Base-by-base conservation (phyloP, 2,797 vertebrate species). In the Natrix natrix region DNA sequence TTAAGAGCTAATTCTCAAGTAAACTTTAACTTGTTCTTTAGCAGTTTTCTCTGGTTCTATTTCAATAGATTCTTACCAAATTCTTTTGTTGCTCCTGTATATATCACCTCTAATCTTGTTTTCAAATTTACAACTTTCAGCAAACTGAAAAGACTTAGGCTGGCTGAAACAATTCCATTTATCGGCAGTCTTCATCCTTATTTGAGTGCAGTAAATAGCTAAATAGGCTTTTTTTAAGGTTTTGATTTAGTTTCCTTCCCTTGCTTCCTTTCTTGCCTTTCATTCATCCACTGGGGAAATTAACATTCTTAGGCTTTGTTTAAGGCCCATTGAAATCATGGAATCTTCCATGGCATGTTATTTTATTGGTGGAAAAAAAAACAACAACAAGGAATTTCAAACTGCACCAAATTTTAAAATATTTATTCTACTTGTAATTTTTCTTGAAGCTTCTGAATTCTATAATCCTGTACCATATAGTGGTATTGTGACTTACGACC, bases 51-150 rank as follows among this genome's bases (percentile, higher is more conserved):
- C 66, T 92, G 52, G 55, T 17, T 94, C 8, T 90, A 0, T 90
- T 57, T 88, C 8, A 93, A 92, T 17, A 88, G 55, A 89, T 93
- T 24, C 90, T 92, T 93, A 63, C 69, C 90, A 92, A 93, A 91
- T 61, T 87, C 32, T 24, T n/a, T 56, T 54, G 60, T 92, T 69
- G 5, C 13, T 93, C 94, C 94, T 95, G 22, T 88, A 88, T 92
- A 93, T 66, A 48, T 55, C 55, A 13, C 28, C 1, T 2, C n/a
- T 92, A 90, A 94, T 88, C 43, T 90, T 0, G 0, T 88, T 89
- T 92, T 95, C 90, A 57, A 95, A 56, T 26, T 28, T 10, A 93
- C 89, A 95, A 60, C 74, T 32, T 22, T 94, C 55, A 89, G 87
- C 88, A 91, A 32, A 20, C 28, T 86, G 43, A 32, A 91, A 37